Conservation (phyloP, 23 tunicate genomes). For the Styela clava region DNA sequence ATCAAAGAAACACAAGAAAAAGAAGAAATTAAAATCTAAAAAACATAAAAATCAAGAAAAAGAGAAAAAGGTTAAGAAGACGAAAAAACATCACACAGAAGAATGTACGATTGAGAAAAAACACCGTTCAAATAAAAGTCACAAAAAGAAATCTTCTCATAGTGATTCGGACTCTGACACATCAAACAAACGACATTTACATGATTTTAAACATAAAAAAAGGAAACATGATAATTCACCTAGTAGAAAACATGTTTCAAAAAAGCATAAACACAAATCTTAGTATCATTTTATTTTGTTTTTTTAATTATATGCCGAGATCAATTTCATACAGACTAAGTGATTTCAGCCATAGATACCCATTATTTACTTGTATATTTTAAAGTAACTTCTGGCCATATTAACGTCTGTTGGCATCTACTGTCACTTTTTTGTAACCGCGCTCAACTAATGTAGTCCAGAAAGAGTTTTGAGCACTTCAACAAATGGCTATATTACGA, state of each 20-base stretch:
- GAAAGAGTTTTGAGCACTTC: too few species aligned
- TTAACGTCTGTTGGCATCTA: too few species aligned
- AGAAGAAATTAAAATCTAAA: slow-evolving; percentile 36
- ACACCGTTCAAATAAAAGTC: not conserved
- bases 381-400: too few species aligned
- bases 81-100: not conserved
- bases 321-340: too few species aligned
- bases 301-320: too few species aligned
- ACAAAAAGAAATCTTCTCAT: not conserved
- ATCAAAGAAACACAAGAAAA: slow-evolving; percentile 6
- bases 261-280: not conserved
- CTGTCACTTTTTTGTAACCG: too few species aligned
- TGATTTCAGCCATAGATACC: too few species aligned
- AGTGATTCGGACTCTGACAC: not conserved
- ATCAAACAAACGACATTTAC: not conserved
- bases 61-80: slow-evolving; percentile 8
- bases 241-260: not conserved
- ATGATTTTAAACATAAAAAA: too few species aligned
- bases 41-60: slow-evolving; percentile 26
- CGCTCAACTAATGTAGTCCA: too few species aligned
- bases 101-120: not conserved
- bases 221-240: not conserved
- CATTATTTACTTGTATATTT: too few species aligned
- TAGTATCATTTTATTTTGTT: too few species aligned
- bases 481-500: too few species aligned